phyloP scores from a whole-genome alignment of 2,113 vertebrate species.

The Helogale parvula region DNA sequence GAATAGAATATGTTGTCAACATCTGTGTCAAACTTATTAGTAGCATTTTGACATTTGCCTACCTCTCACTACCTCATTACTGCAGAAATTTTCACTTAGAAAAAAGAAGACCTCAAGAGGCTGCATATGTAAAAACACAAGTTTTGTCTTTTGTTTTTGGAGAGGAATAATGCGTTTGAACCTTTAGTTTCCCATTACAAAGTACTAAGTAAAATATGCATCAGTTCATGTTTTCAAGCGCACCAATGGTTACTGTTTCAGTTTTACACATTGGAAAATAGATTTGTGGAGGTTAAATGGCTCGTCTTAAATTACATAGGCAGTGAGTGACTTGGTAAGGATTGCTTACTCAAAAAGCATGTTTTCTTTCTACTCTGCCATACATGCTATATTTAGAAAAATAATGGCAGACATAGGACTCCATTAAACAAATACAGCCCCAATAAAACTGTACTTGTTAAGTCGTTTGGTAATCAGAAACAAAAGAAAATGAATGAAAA shows the following conservation, averaged over 20 bases:
- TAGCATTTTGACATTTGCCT: background rate
- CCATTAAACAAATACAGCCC: background rate
- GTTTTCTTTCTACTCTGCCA: background rate
- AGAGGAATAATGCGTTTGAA: background rate
- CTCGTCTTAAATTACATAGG: background rate
- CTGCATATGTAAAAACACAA: background rate
- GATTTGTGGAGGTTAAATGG: background rate
- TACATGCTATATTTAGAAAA: slow-evolving; percentile 12
- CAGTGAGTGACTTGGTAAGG: background rate
- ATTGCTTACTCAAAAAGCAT: background rate
- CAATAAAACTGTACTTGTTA: background rate
- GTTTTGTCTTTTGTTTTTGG: background rate
- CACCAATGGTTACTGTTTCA: background rate
- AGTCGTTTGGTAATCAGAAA: background rate
- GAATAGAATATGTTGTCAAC: background rate
- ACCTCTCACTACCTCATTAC: background rate
- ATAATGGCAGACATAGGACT: background rate
- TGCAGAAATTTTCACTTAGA: background rate
- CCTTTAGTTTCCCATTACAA: background rate
- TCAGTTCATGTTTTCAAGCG: background rate
- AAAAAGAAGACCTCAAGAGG: background rate
- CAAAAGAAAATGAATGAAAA: background rate
- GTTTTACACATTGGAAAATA: background rate
- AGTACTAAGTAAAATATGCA: background rate
- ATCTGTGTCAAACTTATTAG: background rate